A percentile compares a stretch with the other conserved stretches of the same genome.
Evolutionary conservation across 2,888 invertebrate genomes (phyloP).

Genomic region (Papilio elwesi): DNA sequence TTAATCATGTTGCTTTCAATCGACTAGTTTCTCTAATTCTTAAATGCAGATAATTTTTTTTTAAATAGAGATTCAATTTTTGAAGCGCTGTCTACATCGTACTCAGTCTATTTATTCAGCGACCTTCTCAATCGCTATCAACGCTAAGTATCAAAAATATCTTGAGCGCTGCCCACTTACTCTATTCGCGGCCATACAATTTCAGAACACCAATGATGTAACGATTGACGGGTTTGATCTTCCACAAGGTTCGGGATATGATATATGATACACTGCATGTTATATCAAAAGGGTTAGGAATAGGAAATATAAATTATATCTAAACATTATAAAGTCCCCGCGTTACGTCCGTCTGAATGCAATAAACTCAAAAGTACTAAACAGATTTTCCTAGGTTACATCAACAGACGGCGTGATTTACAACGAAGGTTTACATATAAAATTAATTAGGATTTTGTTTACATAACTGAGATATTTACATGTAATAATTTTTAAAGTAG

Average conservation of each 20-base stretch:
- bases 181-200: slow-evolving; percentile 42
- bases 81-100: slow-evolving; percentile 1
- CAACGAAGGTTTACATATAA: too few relatives aligned
- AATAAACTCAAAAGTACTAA: too few relatives aligned
- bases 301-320: too few relatives aligned
- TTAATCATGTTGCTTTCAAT: too few relatives aligned
- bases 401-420: too few relatives aligned
- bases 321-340: too few relatives aligned
- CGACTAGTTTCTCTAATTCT: too few relatives aligned
- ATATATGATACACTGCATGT: background rate
- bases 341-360: too few relatives aligned
- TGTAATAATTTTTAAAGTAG: too few relatives aligned
- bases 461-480: too few relatives aligned
- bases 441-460: too few relatives aligned
- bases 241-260: slow-evolving; percentile 21
- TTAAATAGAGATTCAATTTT: background rate
- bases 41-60: background rate
- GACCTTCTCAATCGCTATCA: slow-evolving; percentile 24
- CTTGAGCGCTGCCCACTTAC: slow-evolving; percentile 35
- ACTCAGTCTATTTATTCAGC: background rate
- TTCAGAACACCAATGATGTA: slow-evolving; percentile 9
- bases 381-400: too few relatives aligned
- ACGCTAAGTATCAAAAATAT: slow-evolving; percentile 30
- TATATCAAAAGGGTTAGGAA: slow-evolving; percentile 3
- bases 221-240: slow-evolving; percentile 35